A percentile compares a stretch with the other conserved stretches of the same genome.
phyloP scores from a whole-genome alignment of 2,113 vertebrate genomes.

The Pelusios castaneus region DNA sequence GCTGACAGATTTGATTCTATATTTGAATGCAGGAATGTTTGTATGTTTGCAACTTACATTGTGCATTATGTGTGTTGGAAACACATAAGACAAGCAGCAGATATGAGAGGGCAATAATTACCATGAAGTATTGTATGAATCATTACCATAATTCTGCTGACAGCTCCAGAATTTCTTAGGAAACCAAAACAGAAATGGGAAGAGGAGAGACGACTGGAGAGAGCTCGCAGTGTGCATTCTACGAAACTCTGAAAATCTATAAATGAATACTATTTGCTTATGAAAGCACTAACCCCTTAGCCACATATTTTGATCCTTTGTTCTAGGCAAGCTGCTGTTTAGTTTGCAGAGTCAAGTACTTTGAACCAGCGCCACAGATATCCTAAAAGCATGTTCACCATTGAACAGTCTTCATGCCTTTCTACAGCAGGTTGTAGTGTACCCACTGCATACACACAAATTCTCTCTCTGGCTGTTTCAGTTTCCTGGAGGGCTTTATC shows the following conservation, averaged over 20 bases:
- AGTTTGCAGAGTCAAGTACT: neutral
- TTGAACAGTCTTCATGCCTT: accelerated
- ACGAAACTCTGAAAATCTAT: neutral
- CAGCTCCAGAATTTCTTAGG: neutral
- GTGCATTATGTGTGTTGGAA: neutral
- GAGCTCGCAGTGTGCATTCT: neutral
- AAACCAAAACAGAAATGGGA: neutral
- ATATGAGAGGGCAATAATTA: neutral
- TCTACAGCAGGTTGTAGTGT: neutral
- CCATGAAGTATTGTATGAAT: accelerated
- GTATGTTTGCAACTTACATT: accelerated
- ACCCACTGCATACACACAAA: neutral
- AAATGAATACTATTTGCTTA: neutral
- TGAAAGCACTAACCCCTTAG: neutral
- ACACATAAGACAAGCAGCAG: neutral
- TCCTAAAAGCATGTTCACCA: neutral
- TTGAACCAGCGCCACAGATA: neutral
- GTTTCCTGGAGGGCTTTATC: neutral
- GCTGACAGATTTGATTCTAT: neutral
- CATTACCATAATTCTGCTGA: neutral
- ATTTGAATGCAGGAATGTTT: neutral
- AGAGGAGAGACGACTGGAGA: neutral
- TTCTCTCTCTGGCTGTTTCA: neutral
- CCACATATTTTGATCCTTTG: neutral
- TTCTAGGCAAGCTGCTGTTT: neutral